Evolutionary conservation across 1,140 invertebrate species (phyloP).

Genomic region (Papilio dardanus): DNA sequence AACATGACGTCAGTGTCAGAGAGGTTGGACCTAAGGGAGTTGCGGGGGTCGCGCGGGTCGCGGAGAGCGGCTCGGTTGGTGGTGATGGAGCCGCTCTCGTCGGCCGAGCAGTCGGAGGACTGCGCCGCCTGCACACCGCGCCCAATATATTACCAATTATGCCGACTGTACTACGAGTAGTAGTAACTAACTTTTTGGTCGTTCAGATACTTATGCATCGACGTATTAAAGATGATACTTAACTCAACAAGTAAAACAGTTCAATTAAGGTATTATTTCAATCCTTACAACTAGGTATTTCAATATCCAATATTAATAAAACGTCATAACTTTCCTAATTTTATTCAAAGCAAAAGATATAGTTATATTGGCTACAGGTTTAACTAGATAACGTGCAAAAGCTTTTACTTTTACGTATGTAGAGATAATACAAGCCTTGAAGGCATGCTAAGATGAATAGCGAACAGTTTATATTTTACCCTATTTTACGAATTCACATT

Average conservation of each 20-base stretch:
- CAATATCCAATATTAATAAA: too few relatives aligned
- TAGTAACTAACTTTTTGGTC: not conserved
- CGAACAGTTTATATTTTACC: slow-evolving; percentile 31
- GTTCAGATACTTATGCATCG: too few relatives aligned
- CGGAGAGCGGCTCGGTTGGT: slow-evolving; percentile 88
- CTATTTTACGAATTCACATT: slow-evolving; percentile 39
- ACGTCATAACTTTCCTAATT: too few relatives aligned
- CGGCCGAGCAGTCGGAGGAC: slow-evolving; percentile 85
- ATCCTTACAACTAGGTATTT: too few relatives aligned
- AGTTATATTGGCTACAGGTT: not conserved
- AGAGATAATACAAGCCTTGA: slow-evolving; percentile 18
- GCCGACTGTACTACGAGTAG: slow-evolving; percentile 21
- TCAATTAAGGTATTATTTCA: too few relatives aligned
- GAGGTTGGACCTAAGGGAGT: slow-evolving; percentile 90
- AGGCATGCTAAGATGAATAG: slow-evolving; percentile 2
- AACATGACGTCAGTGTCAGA: slow-evolving; percentile 97
- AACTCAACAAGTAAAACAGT: too few relatives aligned
- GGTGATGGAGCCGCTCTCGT: slow-evolving; percentile 90
- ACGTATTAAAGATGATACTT: too few relatives aligned
- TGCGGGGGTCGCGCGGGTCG: slow-evolving; percentile 75
- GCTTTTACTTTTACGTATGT: slow-evolving; percentile 12
- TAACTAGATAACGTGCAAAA: slow-evolving; percentile 16
- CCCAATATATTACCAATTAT: slow-evolving; percentile 49
- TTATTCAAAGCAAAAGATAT: not conserved
- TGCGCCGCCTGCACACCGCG: slow-evolving; percentile 83